Conservation (phyloP, 2,113 vertebrate species). For the Pogona vitticeps region DNA sequence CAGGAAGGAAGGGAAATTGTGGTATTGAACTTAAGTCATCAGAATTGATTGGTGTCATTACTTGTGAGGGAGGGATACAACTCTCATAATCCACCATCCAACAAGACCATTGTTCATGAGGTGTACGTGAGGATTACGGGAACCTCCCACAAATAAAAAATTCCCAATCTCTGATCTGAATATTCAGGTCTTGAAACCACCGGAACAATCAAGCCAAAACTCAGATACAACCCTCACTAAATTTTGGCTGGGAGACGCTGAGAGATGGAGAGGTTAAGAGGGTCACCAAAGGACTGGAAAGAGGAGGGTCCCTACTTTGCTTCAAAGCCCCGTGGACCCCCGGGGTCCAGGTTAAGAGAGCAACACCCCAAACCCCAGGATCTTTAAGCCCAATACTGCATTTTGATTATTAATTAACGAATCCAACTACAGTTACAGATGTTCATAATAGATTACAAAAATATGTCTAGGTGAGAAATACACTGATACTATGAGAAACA, state of each 20-base stretch:
- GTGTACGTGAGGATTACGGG: not conserved
- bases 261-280: not conserved
- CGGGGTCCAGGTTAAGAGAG: not conserved
- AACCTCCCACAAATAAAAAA: not conserved
- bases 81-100: no score
- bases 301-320: no score
- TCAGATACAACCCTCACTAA: not conserved
- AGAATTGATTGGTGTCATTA: no score
- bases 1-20: not conserved
- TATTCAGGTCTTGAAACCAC: not conserved
- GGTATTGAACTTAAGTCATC: no score
- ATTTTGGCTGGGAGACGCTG: not conserved
- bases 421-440: no score
- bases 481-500: no score
- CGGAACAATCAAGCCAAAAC: not conserved
- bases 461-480: no score
- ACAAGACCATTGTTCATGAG: no score
- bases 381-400: not conserved
- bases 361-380: not conserved
- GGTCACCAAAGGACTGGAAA: not conserved
- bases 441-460: no score
- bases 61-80: no score
- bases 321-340: not conserved
- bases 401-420: no score
- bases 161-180: not conserved